These are phyloP conservation scores for Castor canadensis DNA, from an alignment of 2,113 vertebrate species.

Conservation along the genomic window DNA sequence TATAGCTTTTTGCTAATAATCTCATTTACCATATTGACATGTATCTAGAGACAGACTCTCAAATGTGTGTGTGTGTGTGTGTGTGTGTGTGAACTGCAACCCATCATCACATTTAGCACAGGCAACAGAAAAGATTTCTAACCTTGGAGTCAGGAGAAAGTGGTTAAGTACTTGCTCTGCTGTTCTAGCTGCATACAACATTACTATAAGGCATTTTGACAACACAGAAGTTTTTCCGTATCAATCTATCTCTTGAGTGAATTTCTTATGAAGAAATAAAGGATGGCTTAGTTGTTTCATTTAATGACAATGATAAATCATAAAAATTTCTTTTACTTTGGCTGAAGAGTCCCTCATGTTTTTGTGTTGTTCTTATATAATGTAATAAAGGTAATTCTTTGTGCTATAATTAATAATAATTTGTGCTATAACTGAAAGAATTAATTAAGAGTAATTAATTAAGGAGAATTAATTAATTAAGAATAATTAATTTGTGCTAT, in stretches of 20 bases:
- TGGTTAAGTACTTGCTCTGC: neutral
- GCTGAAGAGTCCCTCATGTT: neutral
- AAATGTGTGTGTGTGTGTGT: neutral
- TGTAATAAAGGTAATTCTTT: neutral
- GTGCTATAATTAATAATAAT: too few species aligned
- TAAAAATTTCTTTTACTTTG: neutral
- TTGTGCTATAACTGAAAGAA: neutral
- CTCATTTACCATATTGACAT: neutral
- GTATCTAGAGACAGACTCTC: neutral
- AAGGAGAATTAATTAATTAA: too few species aligned
- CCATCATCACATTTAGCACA: neutral
- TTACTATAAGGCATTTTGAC: neutral
- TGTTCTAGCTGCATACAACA: neutral
- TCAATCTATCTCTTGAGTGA: neutral
- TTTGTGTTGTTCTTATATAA: neutral
- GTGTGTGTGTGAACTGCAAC: neutral
- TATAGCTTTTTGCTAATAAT: neutral
- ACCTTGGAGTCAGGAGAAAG: neutral
- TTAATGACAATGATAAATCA: conserved; percentile 35
- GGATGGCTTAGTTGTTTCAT: neutral
- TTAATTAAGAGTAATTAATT: too few species aligned
- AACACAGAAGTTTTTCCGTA: neutral
- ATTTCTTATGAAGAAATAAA: conserved; percentile 11
- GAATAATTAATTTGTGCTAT: too few species aligned
- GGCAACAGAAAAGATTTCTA: neutral